These are phyloP conservation scores for Branchellion lobata DNA, from an alignment of 2,888 invertebrate genomes.

Conservation along the genomic window DNA sequence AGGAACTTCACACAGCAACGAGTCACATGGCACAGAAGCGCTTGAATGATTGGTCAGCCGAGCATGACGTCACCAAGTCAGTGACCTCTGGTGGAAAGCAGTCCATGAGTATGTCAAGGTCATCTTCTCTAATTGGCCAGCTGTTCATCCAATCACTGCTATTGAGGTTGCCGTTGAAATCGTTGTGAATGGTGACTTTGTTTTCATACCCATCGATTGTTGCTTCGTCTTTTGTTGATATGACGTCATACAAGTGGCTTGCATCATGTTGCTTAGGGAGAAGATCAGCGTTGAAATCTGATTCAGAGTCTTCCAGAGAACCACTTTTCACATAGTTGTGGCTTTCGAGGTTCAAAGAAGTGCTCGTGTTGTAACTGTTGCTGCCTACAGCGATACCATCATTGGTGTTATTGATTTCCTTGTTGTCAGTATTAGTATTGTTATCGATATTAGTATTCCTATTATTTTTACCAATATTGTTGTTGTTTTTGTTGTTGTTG, in stretches of 20 bases:
- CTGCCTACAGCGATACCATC: too few species aligned
- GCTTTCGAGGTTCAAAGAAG: too few species aligned
- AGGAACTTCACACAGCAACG: too few species aligned
- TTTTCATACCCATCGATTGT: not conserved
- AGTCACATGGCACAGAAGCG: slow-evolving; percentile 15
- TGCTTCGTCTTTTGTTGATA: not conserved
- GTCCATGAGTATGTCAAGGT: slow-evolving; percentile 16
- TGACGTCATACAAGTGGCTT: not conserved
- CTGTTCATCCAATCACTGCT: not conserved
- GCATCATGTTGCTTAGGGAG: too few species aligned
- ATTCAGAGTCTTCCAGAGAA: too few species aligned
- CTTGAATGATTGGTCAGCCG: slow-evolving; percentile 13
- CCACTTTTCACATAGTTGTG: too few species aligned
- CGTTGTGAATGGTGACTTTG: not conserved
- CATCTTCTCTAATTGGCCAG: slow-evolving; percentile 13
- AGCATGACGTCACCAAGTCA: slow-evolving; percentile 23
- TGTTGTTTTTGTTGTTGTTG: not conserved
- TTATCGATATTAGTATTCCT: not conserved
- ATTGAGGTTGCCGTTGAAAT: not conserved
- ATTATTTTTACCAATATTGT: not conserved
- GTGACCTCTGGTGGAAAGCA: slow-evolving; percentile 37
- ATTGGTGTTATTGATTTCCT: not conserved
- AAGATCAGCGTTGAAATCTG: too few species aligned
- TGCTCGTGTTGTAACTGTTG: too few species aligned
- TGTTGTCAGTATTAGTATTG: not conserved